These are phyloP conservation scores for Unio pictorum DNA, from an alignment of 2,888 invertebrate species.

Conservation along the genomic window DNA sequence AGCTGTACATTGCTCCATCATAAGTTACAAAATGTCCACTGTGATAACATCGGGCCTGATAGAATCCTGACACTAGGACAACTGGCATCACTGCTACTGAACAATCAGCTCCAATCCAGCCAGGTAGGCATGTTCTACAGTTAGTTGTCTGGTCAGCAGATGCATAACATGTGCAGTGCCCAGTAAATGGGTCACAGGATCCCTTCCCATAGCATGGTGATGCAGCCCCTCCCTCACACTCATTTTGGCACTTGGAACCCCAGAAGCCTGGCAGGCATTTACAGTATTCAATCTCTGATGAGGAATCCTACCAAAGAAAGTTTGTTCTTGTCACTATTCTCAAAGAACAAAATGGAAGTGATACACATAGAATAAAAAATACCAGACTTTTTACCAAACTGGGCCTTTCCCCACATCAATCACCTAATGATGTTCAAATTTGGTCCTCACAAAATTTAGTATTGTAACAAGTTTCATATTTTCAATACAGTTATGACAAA, in stretches of 20 bases:
- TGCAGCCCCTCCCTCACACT: slow-evolving; percentile 48
- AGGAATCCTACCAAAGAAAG: not conserved
- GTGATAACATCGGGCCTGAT: slow-evolving; percentile 10
- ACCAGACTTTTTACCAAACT: no score
- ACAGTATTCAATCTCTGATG: slow-evolving; percentile 16
- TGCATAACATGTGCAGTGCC: slow-evolving; percentile 48
- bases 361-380: no score
- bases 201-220: slow-evolving; percentile 51
- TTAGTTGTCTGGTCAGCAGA: slow-evolving; percentile 33
- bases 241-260: slow-evolving; percentile 37
- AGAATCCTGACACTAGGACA: not conserved
- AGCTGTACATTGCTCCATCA: slow-evolving; percentile 46
- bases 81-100: no score
- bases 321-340: not conserved
- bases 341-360: no score
- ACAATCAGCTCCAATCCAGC: slow-evolving; percentile 48
- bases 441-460: no score
- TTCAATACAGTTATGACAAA: no score
- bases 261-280: slow-evolving; percentile 44
- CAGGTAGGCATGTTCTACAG: slow-evolving; percentile 43
- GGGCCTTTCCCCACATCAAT: no score
- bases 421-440: no score
- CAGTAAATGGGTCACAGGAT: slow-evolving; percentile 40
- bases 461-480: no score
- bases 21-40: slow-evolving; percentile 43